phyloP scores from a whole-genome alignment of 1,140 invertebrate species.

The Calliopsis andreniformis region DNA sequence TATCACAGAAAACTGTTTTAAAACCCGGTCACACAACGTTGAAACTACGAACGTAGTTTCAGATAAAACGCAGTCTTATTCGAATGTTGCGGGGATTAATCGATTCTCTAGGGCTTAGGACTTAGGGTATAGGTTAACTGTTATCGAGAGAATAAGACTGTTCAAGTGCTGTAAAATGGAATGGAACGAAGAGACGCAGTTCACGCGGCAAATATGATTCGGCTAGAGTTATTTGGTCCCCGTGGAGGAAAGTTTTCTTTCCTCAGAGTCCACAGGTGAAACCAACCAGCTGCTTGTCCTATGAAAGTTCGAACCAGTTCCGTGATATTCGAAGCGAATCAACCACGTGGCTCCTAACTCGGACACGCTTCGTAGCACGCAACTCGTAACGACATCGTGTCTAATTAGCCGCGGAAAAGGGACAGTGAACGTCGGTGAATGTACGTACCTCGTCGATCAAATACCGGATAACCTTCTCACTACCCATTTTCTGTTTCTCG shows the following conservation, averaged over 20 bases:
- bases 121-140: slow-evolving; percentile 18
- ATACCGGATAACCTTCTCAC: slow-evolving; percentile 82
- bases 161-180: background rate
- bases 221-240: slow-evolving; percentile 30
- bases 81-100: background rate
- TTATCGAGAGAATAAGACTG: slow-evolving; percentile 10
- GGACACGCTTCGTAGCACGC: background rate
- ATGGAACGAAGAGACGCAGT: background rate
- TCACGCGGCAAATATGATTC: background rate
- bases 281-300: background rate
- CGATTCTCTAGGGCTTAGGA: too few species aligned
- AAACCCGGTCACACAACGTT: too few species aligned
- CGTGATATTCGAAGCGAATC: slow-evolving; percentile 21
- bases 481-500: slow-evolving; percentile 82
- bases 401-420: slow-evolving; percentile 53
- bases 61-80: background rate
- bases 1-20: too few species aligned
- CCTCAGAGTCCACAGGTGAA: slow-evolving; percentile 23
- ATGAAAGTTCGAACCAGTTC: slow-evolving; percentile 57
- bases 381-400: slow-evolving; percentile 24
- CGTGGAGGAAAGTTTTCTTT: slow-evolving; percentile 37
- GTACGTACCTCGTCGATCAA: slow-evolving; percentile 73
- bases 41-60: too few species aligned
- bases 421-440: slow-evolving; percentile 38
- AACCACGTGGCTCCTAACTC: background rate